A percentile compares a stretch with the other conserved stretches of the same genome.
phyloP scores from a whole-genome alignment of 2,797 vertebrate genomes.

The Crocodylus rhombifer region DNA sequence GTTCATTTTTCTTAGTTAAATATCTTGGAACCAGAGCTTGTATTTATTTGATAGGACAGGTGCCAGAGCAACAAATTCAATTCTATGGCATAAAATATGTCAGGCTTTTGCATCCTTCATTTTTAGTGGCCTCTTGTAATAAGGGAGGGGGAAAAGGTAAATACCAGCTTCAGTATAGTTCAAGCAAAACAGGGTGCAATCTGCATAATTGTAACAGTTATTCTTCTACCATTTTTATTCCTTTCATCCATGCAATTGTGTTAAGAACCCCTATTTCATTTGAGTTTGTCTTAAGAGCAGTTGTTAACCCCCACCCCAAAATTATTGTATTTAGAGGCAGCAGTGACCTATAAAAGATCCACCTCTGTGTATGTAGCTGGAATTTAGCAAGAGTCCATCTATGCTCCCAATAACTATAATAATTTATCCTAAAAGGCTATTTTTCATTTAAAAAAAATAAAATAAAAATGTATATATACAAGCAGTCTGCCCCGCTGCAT shows the following conservation, averaged over 20 bases:
- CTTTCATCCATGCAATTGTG: too few relatives aligned
- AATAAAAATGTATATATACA: background rate
- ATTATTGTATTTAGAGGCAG: background rate
- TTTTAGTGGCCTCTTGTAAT: too few relatives aligned
- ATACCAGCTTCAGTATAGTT: too few relatives aligned
- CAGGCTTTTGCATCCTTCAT: too few relatives aligned
- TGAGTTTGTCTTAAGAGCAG: background rate
- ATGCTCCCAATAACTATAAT: background rate
- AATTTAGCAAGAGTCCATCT: background rate
- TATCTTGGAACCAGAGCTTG: slow-evolving; percentile 17
- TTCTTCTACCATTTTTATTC: too few relatives aligned
- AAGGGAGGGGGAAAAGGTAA: too few relatives aligned
- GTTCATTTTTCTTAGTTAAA: slow-evolving; percentile 3
- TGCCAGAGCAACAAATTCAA: slow-evolving; percentile 47
- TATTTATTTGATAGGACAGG: slow-evolving; percentile 14
- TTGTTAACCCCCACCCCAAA: background rate
- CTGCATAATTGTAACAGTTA: too few relatives aligned
- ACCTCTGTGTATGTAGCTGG: background rate
- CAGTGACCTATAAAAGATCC: background rate
- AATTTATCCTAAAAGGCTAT: background rate
- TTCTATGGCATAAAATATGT: background rate
- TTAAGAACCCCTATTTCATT: too few relatives aligned
- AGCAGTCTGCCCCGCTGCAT: background rate
- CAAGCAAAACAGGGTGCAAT: too few relatives aligned
- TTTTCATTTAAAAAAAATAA: background rate